These are phyloP conservation scores for Cosmopolites sordidus DNA, from an alignment of 2,888 invertebrate genomes.

Conservation along the genomic window DNA sequence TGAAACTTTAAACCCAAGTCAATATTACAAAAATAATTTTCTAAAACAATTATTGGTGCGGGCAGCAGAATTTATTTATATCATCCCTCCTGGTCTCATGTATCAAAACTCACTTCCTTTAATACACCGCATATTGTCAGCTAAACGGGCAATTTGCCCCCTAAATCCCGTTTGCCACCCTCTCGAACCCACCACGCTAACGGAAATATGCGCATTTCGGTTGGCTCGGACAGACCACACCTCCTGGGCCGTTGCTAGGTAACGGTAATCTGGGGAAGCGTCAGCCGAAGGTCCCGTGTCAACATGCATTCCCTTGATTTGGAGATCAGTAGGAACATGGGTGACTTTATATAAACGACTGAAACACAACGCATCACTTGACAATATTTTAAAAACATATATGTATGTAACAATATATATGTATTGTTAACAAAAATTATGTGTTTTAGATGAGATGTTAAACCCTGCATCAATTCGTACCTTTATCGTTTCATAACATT, in stretches of 20 bases:
- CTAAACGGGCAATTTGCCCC: slow-evolving; percentile 40
- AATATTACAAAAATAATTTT: too few relatives aligned
- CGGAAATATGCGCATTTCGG: background rate
- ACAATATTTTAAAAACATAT: too few relatives aligned
- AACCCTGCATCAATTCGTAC: too few relatives aligned
- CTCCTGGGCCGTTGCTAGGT: slow-evolving; percentile 19
- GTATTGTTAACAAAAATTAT: too few relatives aligned
- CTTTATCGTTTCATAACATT: too few relatives aligned
- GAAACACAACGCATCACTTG: too few relatives aligned
- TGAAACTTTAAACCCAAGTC: too few relatives aligned
- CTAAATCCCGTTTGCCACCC: slow-evolving; percentile 28
- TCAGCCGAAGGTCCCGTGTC: background rate
- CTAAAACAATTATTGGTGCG: background rate
- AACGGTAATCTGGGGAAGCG: slow-evolving; percentile 15
- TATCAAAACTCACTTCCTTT: slow-evolving; percentile 36
- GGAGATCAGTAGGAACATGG: too few relatives aligned
- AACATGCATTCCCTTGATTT: background rate
- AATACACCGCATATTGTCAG: slow-evolving; percentile 46
- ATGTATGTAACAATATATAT: too few relatives aligned
- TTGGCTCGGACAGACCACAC: slow-evolving; percentile 30
- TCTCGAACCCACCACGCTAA: slow-evolving; percentile 1
- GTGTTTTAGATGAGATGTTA: too few relatives aligned
- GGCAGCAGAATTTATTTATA: background rate
- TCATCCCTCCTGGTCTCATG: background rate
- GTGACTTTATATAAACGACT: too few relatives aligned